Evolutionary conservation across 2,113 vertebrate species (phyloP).

Genomic region (Mustela nigripes): DNA sequence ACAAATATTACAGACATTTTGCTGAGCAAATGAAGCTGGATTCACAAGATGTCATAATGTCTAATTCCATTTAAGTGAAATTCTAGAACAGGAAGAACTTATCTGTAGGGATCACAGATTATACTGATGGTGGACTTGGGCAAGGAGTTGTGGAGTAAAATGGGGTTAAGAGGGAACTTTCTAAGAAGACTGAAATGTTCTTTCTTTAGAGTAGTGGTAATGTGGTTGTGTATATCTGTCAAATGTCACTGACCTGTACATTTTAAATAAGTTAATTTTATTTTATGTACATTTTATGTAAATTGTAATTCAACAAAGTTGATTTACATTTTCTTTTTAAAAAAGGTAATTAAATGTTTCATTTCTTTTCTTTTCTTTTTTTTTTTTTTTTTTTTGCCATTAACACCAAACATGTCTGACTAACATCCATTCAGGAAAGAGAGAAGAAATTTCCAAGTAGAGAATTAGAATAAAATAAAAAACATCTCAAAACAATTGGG

Average conservation of each 20-base stretch:
- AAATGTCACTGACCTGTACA: neutral
- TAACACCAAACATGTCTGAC: neutral
- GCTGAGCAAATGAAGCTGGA: neutral
- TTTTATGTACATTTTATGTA: neutral
- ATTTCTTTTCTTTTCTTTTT: neutral
- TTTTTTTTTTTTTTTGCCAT: neutral
- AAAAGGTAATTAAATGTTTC: constrained; percentile 2
- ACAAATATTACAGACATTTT: constrained; percentile 23
- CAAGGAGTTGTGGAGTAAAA: neutral
- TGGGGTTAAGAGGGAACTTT: neutral
- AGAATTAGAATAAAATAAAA: constrained; percentile 3
- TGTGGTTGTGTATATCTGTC: neutral
- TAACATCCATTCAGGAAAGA: neutral
- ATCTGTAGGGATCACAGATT: neutral
- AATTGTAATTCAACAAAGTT: constrained; percentile 49
- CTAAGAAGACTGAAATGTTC: neutral
- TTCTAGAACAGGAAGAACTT: constrained; percentile 28
- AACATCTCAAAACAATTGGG: neutral
- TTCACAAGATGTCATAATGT: neutral
- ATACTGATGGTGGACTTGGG: neutral
- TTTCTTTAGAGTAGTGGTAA: neutral
- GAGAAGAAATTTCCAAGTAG: neutral
- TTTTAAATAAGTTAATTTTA: neutral
- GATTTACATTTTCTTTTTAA: constrained; percentile 1
- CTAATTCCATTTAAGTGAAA: constrained; percentile 39